Evolutionary conservation across 2,797 vertebrate genomes (phyloP), one percentile per base, ranked within the genome.

Genomic region (Emys orbicularis): DNA sequence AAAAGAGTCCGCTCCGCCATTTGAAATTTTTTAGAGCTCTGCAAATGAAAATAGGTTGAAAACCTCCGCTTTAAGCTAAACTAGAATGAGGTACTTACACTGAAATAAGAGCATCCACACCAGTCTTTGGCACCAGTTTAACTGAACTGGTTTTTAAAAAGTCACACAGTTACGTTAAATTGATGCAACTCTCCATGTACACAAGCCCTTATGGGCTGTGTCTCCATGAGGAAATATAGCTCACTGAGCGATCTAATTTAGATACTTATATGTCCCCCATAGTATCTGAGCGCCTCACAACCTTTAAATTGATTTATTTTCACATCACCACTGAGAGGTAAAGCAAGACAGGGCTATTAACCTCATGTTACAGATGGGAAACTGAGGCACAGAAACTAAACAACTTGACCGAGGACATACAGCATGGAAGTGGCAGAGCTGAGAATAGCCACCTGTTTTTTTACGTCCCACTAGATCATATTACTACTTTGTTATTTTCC

Each of bases 311-410:
- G 8, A 37, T 68, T 68, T 37, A 68, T 37, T 37, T 37, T 37
- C 61, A 37, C 34, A 37, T 68, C 34, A 65, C 31, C 61, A 68
- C 34, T 21, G 18, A 37, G 16, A 37, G 18, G n/a, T 10, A 68
- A 68, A 68, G 61, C n/a, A 68, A n/a, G 61, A 4, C 61, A 68
- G 61, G n/a, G 61, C 18, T 18, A 37, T 19, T n/a, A n/a, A 21
- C 61, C 57, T 34, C 18, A 68, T 21, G 16, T 37, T 21, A 68
- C 8, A 68, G n/a, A 68, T 5, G 18, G n/a, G 34, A 68, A 68
- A 68, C n/a, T 4, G 31, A 8, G 9, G 41, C 81, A 50, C 7
- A 23, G 0, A 41, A 0, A 0, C 25, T 12, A 21, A 4, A 2
- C 29, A 59, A 57, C 77, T 25, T 1, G 15, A 27, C 57, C 37